These are phyloP conservation scores for Tachina lurida DNA, from an alignment of 2,888 invertebrate species.

Conservation along the genomic window DNA sequence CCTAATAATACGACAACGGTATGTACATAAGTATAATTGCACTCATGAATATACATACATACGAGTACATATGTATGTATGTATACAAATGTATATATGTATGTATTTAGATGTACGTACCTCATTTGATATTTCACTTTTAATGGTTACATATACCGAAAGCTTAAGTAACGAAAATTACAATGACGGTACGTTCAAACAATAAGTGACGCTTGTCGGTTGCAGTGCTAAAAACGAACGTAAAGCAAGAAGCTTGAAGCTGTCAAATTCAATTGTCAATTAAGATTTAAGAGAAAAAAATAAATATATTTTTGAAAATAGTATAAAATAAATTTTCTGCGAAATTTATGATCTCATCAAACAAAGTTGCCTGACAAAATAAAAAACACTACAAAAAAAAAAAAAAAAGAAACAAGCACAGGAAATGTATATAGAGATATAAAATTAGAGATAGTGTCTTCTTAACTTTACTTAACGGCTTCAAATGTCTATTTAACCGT, in stretches of 20 bases:
- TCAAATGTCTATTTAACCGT: constrained; percentile 58
- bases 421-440: constrained; percentile 23
- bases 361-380: constrained; percentile 20
- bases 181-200: constrained; percentile 53
- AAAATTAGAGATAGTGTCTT: constrained; percentile 44
- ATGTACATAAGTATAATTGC: background rate
- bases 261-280: constrained; percentile 71
- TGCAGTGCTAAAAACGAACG: constrained; percentile 29
- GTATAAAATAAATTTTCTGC: constrained; percentile 17
- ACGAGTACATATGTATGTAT: background rate
- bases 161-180: constrained; percentile 23
- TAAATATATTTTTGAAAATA: constrained; percentile 34
- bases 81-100: background rate
- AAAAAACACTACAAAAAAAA: background rate
- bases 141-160: constrained; percentile 36
- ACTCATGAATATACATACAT: background rate
- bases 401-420: background rate
- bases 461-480: constrained; percentile 47
- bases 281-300: constrained; percentile 46
- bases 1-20: constrained; percentile 16
- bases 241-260: constrained; percentile 68
- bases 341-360: constrained; percentile 66
- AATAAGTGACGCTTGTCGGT: constrained; percentile 36
- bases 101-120: background rate
- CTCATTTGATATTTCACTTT: constrained; percentile 53